phyloP scores from a whole-genome alignment of 2,797 vertebrate genomes.

The Phoebastria nigripes region DNA sequence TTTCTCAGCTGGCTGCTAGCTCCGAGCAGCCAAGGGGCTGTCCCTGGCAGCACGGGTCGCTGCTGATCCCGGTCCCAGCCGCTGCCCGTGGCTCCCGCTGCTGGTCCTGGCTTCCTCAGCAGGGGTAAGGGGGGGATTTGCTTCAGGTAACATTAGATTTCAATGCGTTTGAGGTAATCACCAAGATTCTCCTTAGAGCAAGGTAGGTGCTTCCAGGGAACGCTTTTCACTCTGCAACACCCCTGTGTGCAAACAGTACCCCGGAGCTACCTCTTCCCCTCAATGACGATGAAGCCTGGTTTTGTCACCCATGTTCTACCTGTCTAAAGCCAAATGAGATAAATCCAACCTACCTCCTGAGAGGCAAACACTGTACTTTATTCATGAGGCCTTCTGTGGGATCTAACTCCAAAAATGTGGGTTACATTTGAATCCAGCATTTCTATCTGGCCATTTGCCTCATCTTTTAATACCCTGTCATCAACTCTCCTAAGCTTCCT shows the following conservation, averaged over 20 bases:
- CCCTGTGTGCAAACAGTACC: neutral
- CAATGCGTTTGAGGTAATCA: neutral
- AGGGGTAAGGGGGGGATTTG: neutral
- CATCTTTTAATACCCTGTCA: neutral
- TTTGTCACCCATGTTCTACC: neutral
- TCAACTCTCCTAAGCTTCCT: neutral
- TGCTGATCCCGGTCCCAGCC: neutral
- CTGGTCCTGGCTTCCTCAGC: neutral
- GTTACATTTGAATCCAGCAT: neutral
- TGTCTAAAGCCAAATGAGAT: neutral
- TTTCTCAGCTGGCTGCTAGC: neutral
- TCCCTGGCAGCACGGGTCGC: rapidly evolving
- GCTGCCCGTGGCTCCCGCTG: rapidly evolving
- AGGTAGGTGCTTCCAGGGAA: rapidly evolving
- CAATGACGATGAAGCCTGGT: neutral
- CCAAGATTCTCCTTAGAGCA: neutral
- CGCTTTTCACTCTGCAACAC: neutral
- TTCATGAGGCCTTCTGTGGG: neutral
- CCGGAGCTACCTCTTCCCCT: neutral
- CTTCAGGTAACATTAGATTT: neutral
- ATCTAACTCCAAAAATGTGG: neutral
- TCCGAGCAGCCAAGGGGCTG: neutral
- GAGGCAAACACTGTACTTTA: neutral
- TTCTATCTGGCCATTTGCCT: neutral
- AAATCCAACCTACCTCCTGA: neutral